Conservation (phyloP, 1,140 invertebrate species). For the Drosophila santomea region DNA sequence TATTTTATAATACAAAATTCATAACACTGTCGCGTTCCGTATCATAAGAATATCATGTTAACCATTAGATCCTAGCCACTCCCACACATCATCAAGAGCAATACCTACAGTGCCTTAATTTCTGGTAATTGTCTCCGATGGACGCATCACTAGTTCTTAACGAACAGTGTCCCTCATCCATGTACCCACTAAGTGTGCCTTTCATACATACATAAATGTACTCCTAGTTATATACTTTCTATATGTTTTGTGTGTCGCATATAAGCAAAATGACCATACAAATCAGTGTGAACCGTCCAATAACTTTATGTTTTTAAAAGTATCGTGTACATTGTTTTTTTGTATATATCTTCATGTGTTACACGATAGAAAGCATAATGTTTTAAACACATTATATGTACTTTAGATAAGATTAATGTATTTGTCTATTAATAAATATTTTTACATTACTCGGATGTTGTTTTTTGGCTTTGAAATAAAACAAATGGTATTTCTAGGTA, state of each 20-base stretch:
- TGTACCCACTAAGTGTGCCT: slow-evolving; percentile 36
- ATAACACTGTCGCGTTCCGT: slow-evolving; percentile 5
- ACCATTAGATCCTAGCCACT: slow-evolving; percentile 8
- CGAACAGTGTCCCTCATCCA: slow-evolving; percentile 12
- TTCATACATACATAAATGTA: slow-evolving; percentile 23
- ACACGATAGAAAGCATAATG: slow-evolving; percentile 67
- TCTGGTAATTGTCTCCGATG: slow-evolving; percentile 24
- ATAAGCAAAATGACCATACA: slow-evolving; percentile 70
- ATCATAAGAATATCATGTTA: slow-evolving; percentile 10
- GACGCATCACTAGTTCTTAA: slow-evolving; percentile 18
- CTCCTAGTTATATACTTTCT: slow-evolving; percentile 21
- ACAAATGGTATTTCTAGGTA: too few species aligned
- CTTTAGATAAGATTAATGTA: slow-evolving; percentile 23
- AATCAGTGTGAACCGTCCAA: slow-evolving; percentile 82
- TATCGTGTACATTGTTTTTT: slow-evolving; percentile 51
- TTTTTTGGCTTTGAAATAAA: not conserved
- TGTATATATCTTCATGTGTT: slow-evolving; percentile 50
- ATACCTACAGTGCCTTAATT: slow-evolving; percentile 54
- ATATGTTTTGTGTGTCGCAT: slow-evolving; percentile 70
- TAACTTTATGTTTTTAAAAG: slow-evolving; percentile 73
- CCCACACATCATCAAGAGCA: slow-evolving; percentile 41
- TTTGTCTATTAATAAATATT: slow-evolving; percentile 36
- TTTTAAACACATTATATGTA: slow-evolving; percentile 40
- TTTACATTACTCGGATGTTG: slow-evolving; percentile 1
- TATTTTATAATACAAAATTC: slow-evolving; percentile 1